A percentile compares a stretch with the other conserved stretches of the same genome.
These are phyloP conservation scores for Ondatra zibethicus DNA, from an alignment of 2,113 vertebrate species.

Conservation along the genomic window DNA sequence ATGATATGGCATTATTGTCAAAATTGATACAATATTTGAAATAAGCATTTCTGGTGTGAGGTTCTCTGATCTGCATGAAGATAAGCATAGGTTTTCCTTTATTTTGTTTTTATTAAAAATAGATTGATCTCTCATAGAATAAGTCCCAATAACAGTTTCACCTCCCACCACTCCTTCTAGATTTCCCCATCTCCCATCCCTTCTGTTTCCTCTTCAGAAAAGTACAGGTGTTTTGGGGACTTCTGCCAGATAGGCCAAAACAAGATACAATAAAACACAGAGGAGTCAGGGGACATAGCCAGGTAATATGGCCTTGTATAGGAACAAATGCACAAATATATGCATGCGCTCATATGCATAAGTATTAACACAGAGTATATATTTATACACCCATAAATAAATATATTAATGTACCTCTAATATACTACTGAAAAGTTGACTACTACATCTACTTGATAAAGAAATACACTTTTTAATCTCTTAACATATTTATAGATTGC, in stretches of 20 bases:
- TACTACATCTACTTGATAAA: background rate
- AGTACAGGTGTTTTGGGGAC: background rate
- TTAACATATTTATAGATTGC: background rate
- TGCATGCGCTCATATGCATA: background rate
- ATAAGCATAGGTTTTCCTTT: background rate
- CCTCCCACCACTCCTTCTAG: background rate
- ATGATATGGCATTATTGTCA: slow-evolving; percentile 48
- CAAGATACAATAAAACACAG: background rate
- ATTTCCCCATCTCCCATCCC: background rate
- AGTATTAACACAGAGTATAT: background rate
- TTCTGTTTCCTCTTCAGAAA: background rate
- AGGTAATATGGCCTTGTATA: background rate
- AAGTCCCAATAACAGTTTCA: background rate
- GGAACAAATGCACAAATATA: background rate
- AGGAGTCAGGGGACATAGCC: background rate
- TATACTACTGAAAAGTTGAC: background rate
- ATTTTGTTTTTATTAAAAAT: background rate
- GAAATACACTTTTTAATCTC: background rate
- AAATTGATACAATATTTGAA: slow-evolving; percentile 58
- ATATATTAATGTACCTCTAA: background rate
- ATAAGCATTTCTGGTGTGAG: slow-evolving; percentile 47
- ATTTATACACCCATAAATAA: background rate
- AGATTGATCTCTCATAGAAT: background rate
- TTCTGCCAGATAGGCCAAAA: background rate
- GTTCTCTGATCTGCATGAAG: background rate